Evolutionary conservation across 2,888 invertebrate genomes (phyloP).

Genomic region (Hoplodrina blanda): DNA sequence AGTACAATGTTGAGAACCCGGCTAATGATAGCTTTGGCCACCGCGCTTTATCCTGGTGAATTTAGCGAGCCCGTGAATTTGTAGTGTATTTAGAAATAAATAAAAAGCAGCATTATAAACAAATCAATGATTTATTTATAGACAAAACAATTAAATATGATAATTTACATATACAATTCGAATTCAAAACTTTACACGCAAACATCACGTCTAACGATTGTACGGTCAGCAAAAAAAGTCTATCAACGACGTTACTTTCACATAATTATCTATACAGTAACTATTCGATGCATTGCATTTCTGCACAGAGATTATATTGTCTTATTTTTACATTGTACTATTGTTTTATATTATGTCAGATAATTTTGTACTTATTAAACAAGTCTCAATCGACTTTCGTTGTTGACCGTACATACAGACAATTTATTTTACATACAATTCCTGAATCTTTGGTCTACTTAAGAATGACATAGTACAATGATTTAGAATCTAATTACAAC

Average conservation of each 20-base stretch:
- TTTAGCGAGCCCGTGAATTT: too few relatives aligned
- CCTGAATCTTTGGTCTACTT: constrained; percentile 33
- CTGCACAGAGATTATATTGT: constrained; percentile 2
- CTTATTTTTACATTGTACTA: not conserved
- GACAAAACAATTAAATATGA: constrained; percentile 41
- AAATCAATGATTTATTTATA: constrained; percentile 46
- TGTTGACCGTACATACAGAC: constrained; percentile 5
- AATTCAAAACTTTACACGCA: constrained; percentile 1
- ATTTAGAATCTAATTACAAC: constrained; percentile 23
- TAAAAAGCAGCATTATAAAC: constrained; percentile 15
- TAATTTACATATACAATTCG: constrained; percentile 14
- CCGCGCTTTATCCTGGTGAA: not conserved
- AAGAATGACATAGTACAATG: constrained; percentile 43
- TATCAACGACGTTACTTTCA: not conserved
- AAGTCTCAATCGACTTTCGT: constrained; percentile 2
- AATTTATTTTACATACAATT: constrained; percentile 11
- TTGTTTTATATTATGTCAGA: not conserved
- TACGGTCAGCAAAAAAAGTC: constrained; percentile 7
- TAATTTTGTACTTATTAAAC: not conserved
- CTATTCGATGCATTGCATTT: constrained; percentile 2
- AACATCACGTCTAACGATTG: constrained; percentile 9
- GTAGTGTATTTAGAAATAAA: constrained; percentile 9
- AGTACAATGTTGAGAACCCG: not conserved
- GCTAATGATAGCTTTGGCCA: not conserved
- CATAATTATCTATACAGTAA: not conserved